phyloP scores from a whole-genome alignment of 2,797 vertebrate genomes.

The Hybognathus amarus region DNA sequence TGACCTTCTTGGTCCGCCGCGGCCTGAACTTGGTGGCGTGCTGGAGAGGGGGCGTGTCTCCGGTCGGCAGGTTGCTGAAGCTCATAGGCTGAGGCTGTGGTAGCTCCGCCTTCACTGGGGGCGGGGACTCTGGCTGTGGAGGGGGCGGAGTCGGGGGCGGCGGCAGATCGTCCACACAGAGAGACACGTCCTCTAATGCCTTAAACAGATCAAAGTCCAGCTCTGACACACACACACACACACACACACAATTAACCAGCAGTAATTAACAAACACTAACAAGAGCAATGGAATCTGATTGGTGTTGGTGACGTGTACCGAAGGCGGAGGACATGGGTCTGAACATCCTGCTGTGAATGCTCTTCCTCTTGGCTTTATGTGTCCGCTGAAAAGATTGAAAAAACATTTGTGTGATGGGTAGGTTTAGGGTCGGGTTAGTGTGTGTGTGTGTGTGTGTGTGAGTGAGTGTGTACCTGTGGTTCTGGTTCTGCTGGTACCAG shows the following conservation, averaged over 20 bases:
- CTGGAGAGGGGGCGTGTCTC: constrained; percentile 84
- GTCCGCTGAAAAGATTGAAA: constrained; percentile 86
- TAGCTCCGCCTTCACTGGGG: constrained; percentile 61
- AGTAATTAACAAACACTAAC: not conserved
- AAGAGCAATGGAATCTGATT: not conserved
- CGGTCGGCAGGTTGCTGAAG: constrained; percentile 81
- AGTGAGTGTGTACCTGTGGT: constrained; percentile 71
- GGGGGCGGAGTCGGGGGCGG: constrained; percentile 62
- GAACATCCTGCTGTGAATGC: constrained; percentile 95
- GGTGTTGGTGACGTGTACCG: constrained; percentile 76
- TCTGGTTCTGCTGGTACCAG: constrained; percentile 55
- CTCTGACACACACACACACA: constrained; percentile 74
- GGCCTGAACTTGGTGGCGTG: constrained; percentile 91
- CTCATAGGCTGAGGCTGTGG: constrained; percentile 77
- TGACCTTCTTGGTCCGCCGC: constrained; percentile 86
- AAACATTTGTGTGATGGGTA: no score
- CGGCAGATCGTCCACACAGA: constrained; percentile 87
- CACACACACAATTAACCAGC: not conserved
- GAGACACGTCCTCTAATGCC: constrained; percentile 92
- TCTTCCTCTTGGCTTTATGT: constrained; percentile 94
- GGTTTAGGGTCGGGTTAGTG: no score
- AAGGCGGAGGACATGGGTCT: constrained; percentile 94
- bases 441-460: not conserved
- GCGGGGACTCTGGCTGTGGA: constrained; percentile 66
- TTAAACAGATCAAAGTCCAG: constrained; percentile 97